Evolutionary conservation across 1,140 invertebrate genomes (phyloP), one percentile per base, ranked within the genome.

Genomic region (Formica exsecta): DNA sequence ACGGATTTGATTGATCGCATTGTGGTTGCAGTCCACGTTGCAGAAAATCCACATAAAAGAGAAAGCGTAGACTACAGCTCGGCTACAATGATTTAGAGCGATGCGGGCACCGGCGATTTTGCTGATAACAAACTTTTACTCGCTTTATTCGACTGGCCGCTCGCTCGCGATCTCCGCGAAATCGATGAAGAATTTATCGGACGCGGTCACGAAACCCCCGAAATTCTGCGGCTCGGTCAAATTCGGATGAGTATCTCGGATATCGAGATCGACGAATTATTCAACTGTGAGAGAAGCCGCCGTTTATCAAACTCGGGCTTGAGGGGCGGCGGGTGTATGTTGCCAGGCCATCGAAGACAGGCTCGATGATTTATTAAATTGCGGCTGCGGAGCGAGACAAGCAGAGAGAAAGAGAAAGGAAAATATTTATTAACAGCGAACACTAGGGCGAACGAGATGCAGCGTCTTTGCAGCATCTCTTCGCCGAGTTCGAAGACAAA

Each of bases 361-460:
- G 32, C 57, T 48, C 75, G 80, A 75, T 90, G 89, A 90, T 90
- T 90, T 90, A 90, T 90, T 89, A 89, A 89, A 89, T 89, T 89
- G 76, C 85, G 61, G 73, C 36, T 6, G 59, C 36, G 11, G 36
- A 64, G 57, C 29, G 59, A 77, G 59, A 84, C 29, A 64, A 19
- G 32, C 32, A 75, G 13, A 36, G 84, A 64, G 57, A 62, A 48
- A 71, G 36, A 59, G 16, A 54, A 38, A 16, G 6, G 70, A 29
- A 41, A 51, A 61, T 51, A 87, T 85, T 85, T 75, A 74, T 85
- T 80, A 80, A 87, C 65, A 62, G 73, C 3, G n/a, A 32, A 57
- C 65, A 66, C 59, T 2, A 11, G 66, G 36, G 61, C 48, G 38
- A 65, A n/a, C 66, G 57, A 62, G 74, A 64, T 9, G 54, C 11